Conservation (phyloP, 2,113 vertebrate species). For the Myotis lucifugus region DNA sequence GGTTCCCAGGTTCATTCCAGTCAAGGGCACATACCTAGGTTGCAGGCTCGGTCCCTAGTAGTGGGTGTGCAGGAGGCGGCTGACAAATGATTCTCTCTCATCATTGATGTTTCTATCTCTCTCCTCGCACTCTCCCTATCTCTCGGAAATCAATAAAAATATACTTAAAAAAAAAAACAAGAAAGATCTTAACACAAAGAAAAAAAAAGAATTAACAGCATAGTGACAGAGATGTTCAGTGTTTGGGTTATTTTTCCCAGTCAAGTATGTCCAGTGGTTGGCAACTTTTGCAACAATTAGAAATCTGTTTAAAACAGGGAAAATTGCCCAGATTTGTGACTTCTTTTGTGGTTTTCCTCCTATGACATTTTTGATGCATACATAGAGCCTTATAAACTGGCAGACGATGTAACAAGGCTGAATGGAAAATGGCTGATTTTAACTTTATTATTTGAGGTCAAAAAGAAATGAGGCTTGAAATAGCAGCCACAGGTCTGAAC, state of each 20-base stretch:
- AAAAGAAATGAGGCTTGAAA: constrained; percentile 74
- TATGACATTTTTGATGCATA: constrained; percentile 56
- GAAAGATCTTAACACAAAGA: background rate
- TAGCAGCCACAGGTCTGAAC: constrained; percentile 56
- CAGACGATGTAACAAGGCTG: constrained; percentile 53
- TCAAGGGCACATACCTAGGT: background rate
- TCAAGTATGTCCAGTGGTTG: background rate
- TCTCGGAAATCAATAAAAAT: too few species aligned
- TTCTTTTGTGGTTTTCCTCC: constrained; percentile 62
- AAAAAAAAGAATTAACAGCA: background rate
- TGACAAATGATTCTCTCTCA: background rate
- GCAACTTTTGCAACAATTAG: constrained; percentile 43
- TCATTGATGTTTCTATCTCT: background rate
- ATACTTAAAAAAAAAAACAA: too few species aligned
- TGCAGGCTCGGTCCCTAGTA: background rate
- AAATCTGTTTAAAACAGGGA: constrained; percentile 43
- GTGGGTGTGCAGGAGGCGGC: background rate
- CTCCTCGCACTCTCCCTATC: too few species aligned
- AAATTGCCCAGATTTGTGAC: constrained; percentile 55
- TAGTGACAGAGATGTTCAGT: background rate
- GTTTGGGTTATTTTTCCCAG: constrained; percentile 48
- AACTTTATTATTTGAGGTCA: constrained; percentile 71
- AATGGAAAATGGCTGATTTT: constrained; percentile 57
- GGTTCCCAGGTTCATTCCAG: too few species aligned
- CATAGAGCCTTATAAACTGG: constrained; percentile 59